Evolutionary conservation across 2,888 invertebrate species (phyloP).

Genomic region (Molorchus minor): DNA sequence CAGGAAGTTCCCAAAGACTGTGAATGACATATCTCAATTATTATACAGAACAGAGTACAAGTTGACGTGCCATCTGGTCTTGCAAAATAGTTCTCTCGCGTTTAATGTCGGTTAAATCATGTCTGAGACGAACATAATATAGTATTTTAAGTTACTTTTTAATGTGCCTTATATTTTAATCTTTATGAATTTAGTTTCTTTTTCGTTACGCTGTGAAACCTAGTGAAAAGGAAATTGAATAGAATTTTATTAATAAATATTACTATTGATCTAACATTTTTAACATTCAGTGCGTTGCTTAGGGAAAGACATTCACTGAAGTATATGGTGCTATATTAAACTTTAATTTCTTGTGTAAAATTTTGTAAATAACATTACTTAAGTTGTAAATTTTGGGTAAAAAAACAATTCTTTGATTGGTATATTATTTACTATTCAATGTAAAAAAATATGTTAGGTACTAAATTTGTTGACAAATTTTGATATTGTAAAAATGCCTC

Average conservation of each 20-base stretch:
- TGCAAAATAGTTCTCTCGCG: conserved; percentile 51
- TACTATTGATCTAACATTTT: conserved; percentile 28
- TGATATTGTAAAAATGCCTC: conserved; percentile 39
- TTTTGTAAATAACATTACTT: conserved; percentile 50
- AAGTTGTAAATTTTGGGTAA: conserved; percentile 48
- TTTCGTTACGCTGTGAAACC: conserved; percentile 53
- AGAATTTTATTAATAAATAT: conserved; percentile 21
- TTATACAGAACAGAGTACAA: conserved; percentile 43
- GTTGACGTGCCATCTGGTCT: conserved; percentile 48
- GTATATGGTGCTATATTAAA: conserved; percentile 53
- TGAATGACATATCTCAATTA: conserved; percentile 41
- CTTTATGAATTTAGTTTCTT: conserved; percentile 51
- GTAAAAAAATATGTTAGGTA: conserved; percentile 35
- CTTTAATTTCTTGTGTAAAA: conserved; percentile 46
- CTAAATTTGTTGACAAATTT: conserved; percentile 42
- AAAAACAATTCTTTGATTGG: conserved; percentile 28
- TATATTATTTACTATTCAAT: conserved; percentile 14
- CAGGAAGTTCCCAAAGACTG: conserved; percentile 55
- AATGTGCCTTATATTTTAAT: conserved; percentile 40
- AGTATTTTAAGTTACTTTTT: conserved; percentile 22
- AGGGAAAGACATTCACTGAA: conserved; percentile 17
- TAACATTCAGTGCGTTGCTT: conserved; percentile 28
- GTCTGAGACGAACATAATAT: conserved; percentile 51
- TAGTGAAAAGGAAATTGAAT: conserved; percentile 58
- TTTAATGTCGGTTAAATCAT: conserved; percentile 56